Evolutionary conservation across 2,113 vertebrate genomes (phyloP).

Genomic region (Irena cyanogastra): DNA sequence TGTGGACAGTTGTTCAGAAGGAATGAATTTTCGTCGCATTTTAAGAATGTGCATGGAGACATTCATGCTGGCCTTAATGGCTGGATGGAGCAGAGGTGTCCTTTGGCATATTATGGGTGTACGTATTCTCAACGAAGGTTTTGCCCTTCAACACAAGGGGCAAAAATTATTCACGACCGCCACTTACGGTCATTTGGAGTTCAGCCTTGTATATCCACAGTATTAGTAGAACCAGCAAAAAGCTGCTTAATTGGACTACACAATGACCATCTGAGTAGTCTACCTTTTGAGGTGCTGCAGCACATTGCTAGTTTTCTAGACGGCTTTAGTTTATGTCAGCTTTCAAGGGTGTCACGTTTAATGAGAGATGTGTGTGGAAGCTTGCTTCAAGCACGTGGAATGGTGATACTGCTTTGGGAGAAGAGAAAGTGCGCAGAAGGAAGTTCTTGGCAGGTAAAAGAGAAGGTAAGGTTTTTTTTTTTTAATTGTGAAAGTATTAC

Average conservation of each 20-base stretch:
- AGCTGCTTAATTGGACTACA: constrained; percentile 70
- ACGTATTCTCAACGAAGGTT: constrained; percentile 94
- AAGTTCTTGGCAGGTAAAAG: constrained; percentile 90
- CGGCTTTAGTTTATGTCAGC: constrained; percentile 94
- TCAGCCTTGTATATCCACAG: constrained; percentile 78
- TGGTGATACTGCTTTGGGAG: constrained; percentile 94
- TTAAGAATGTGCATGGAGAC: constrained; percentile 95
- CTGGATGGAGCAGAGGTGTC: constrained; percentile 98
- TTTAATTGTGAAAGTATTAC: neutral
- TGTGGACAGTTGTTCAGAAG: constrained; percentile 94
- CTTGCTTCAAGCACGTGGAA: constrained; percentile 90
- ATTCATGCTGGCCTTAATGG: constrained; percentile 97
- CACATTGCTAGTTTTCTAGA: constrained; percentile 94
- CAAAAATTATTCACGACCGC: constrained; percentile 89
- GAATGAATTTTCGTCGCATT: constrained; percentile 96
- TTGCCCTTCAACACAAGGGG: constrained; percentile 84
- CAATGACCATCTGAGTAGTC: constrained; percentile 85
- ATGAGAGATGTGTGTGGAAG: constrained; percentile 96
- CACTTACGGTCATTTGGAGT: constrained; percentile 92
- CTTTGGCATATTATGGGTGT: constrained; percentile 95
- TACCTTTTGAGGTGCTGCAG: constrained; percentile 91
- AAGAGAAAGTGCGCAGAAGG: constrained; percentile 75
- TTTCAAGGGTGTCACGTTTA: constrained; percentile 88
- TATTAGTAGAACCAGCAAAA: constrained; percentile 68
- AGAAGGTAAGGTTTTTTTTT: constrained; percentile 77